Evolutionary conservation across 1,140 invertebrate species (phyloP).

Genomic region (Lordiphosa stackelbergi): DNA sequence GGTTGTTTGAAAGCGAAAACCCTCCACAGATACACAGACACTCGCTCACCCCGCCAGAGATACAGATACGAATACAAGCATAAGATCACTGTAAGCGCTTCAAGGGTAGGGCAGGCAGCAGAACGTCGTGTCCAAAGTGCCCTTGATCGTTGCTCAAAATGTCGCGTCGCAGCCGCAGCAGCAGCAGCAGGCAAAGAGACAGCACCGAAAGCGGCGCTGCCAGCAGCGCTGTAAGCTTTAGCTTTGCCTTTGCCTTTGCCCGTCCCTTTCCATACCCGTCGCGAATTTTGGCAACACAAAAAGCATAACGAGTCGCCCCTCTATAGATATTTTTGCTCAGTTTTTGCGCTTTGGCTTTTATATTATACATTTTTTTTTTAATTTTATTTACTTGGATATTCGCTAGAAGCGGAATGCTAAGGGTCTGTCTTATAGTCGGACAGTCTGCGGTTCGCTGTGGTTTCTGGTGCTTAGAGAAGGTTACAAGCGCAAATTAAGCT

Average conservation of each 20-base stretch:
- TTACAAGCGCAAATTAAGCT: conserved; percentile 32
- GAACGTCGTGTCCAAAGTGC: conserved; percentile 64
- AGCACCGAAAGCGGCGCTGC: conserved; percentile 16
- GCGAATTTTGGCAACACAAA: conserved; percentile 56
- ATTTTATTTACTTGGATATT: conserved; percentile 63
- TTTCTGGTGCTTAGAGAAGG: conserved; percentile 33
- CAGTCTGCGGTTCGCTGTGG: conserved; percentile 34
- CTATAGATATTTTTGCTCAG: conserved; percentile 48
- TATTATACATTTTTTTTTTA: conserved; percentile 34
- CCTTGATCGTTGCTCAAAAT: conserved; percentile 68
- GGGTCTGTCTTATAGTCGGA: conserved; percentile 36
- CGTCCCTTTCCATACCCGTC: conserved; percentile 36
- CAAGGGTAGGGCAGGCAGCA: conserved; percentile 63
- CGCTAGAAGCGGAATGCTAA: conserved; percentile 30
- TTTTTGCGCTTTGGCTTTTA: conserved; percentile 42
- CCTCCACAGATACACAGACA: conserved; percentile 43
- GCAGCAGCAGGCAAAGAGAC: conserved; percentile 12
- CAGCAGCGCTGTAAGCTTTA: conserved; percentile 60
- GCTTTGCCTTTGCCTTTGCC: background rate
- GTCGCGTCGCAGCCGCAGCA: conserved; percentile 36
- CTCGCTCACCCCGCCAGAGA: conserved; percentile 26
- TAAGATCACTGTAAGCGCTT: conserved; percentile 61
- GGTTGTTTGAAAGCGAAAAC: conserved; percentile 74
- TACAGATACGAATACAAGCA: conserved; percentile 28
- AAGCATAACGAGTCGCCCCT: conserved; percentile 43